Conservation (phyloP, 2,888 invertebrate genomes). For the Drepanosiphum platanoidis region DNA sequence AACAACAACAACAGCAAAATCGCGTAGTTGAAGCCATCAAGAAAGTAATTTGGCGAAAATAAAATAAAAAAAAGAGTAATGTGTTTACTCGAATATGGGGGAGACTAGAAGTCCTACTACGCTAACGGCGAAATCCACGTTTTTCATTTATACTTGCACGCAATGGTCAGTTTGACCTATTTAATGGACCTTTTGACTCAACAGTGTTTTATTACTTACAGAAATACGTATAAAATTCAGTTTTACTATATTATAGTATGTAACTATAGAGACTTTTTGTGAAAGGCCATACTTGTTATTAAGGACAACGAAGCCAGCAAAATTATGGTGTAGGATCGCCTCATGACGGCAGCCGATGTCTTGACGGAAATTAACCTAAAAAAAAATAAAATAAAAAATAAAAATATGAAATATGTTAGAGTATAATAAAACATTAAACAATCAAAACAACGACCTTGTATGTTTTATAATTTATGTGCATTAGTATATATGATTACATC, state of each 20-base stretch:
- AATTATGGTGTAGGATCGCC: slow-evolving; percentile 48
- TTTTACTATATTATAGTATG: background rate
- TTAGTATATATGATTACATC: background rate
- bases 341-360: slow-evolving; percentile 36
- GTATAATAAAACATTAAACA: background rate
- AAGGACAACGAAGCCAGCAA: slow-evolving; percentile 40
- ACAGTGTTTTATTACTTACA: slow-evolving; percentile 35
- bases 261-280: background rate
- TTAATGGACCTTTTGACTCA: slow-evolving; percentile 51
- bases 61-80: slow-evolving; percentile 17
- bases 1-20: too few relatives aligned
- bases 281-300: slow-evolving; percentile 54
- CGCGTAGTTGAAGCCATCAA: slow-evolving; percentile 7
- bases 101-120: background rate
- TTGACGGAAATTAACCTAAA: slow-evolving; percentile 29
- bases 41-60: slow-evolving; percentile 21
- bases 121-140: slow-evolving; percentile 3
- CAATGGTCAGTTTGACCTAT: slow-evolving; percentile 60
- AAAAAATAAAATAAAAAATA: slow-evolving; percentile 31
- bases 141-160: slow-evolving; percentile 33
- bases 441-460: slow-evolving; percentile 9
- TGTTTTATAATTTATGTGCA: background rate
- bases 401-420: background rate
- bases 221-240: background rate
- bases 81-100: slow-evolving; percentile 27